Evolutionary conservation across 1,140 invertebrate genomes (phyloP).

Genomic region (Drosophila pallidifrons): DNA sequence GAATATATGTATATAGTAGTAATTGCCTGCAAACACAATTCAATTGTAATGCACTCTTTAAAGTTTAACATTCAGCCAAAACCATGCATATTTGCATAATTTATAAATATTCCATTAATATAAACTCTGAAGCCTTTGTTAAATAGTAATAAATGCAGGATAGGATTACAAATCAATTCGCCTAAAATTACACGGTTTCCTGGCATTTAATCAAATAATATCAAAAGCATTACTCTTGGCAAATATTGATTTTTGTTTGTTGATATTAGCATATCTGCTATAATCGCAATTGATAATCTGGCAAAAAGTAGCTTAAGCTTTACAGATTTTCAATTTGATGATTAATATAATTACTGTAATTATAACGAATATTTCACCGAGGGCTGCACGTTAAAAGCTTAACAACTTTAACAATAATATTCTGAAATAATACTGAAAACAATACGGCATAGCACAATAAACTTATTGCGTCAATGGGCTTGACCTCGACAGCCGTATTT

Average conservation of each 20-base stretch:
- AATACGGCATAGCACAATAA: not conserved
- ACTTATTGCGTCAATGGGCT: not conserved
- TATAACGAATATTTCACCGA: too few species aligned
- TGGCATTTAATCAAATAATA: not conserved
- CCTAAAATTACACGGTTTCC: not conserved
- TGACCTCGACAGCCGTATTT: not conserved
- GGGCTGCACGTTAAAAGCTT: not conserved
- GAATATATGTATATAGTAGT: not conserved
- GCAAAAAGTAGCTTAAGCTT: not conserved
- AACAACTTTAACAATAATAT: not conserved
- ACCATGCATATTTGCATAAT: not conserved
- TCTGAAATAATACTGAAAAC: not conserved
- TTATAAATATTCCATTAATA: not conserved
- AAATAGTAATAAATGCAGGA: not conserved
- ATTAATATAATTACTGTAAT: not conserved
- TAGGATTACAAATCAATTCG: slow-evolving; percentile 1
- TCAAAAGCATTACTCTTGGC: not conserved
- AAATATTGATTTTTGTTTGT: not conserved
- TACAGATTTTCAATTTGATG: not conserved
- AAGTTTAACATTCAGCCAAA: not conserved
- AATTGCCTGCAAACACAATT: not conserved
- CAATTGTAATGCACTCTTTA: not conserved
- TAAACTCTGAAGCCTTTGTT: not conserved
- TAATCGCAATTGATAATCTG: not conserved
- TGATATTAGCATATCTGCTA: not conserved